Base-by-base conservation (phyloP, 2,888 invertebrate species). In the Loripinus fragilis region DNA sequence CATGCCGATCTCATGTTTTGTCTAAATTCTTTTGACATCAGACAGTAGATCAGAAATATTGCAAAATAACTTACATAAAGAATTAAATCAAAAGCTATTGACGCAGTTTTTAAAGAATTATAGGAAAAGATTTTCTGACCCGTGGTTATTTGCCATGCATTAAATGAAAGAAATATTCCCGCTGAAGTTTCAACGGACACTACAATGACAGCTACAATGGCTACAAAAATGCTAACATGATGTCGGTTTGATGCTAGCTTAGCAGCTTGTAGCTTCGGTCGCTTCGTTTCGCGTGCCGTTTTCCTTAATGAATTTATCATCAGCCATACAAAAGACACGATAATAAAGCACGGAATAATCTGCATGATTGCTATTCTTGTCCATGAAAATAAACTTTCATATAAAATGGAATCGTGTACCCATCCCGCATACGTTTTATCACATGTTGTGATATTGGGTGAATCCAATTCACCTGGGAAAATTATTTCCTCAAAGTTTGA, bases 11-110 rank as follows among this genome's bases (percentile, higher is more conserved):
- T 38, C 38, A 38, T 38, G 12, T 5, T 45, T 45, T 45, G 8
- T 45, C 52, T 52, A 15, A 52, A 2, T 10, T 52, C 52, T 5
- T 15, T 2, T 5, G 52, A 52, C 52, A 52, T 52, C 2, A 52
- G 15, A 52, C 52, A 52, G 15, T 52, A 52, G 3, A 52, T 3
- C 23, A 52, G 23, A 25, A 52, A 52, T 10, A 33, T 65, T 7
- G 35, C 20, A 33, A 65, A 65, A 41, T 65, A 65, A 30, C 65
- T 65, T 2, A 65, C 20, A 30, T 65, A 65, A n/a, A 65, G 23
- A 3, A 65, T 28, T 1, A 65, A 5, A 23, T 65, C 65, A n/a
- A 65, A 65, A 12, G 8, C 65, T 5, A 65, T 17, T 2, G 65
- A 3, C 8, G 28, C 35, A 33, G 65, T 12, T 17, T 65, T 65